phyloP scores from a whole-genome alignment of 2,888 invertebrate genomes.

The Caenorhabditis afra region DNA sequence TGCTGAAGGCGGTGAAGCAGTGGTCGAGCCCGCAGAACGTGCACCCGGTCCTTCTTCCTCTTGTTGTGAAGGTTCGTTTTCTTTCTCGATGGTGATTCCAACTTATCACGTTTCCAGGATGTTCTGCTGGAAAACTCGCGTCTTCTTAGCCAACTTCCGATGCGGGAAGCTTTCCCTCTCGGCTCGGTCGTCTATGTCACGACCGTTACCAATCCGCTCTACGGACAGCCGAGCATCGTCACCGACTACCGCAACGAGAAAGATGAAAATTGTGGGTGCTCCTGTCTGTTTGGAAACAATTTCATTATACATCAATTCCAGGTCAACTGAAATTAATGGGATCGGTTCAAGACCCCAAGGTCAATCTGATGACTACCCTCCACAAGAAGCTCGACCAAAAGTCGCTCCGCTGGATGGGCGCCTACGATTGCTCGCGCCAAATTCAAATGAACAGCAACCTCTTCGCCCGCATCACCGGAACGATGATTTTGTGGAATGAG shows the following conservation, averaged over 20 bases:
- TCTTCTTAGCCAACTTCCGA: slow-evolving; percentile 50
- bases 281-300: no score
- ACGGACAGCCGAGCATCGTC: slow-evolving; percentile 63
- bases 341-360: slow-evolving; percentile 16
- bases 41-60: slow-evolving; percentile 50
- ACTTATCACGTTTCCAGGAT: slow-evolving; percentile 48
- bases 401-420: slow-evolving; percentile 59
- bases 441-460: slow-evolving; percentile 84
- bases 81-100: not conserved
- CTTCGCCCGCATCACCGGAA: slow-evolving; percentile 91
- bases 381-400: slow-evolving; percentile 50
- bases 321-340: slow-evolving; percentile 59
- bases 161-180: slow-evolving; percentile 56
- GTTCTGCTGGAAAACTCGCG: slow-evolving; percentile 57
- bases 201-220: slow-evolving; percentile 46
- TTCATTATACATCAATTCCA: no score
- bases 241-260: slow-evolving; percentile 34
- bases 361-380: slow-evolving; percentile 28
- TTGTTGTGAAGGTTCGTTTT: slow-evolving; percentile 57
- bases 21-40: slow-evolving; percentile 34
- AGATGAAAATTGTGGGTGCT: slow-evolving; percentile 39
- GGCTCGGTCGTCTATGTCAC: slow-evolving; percentile 59
- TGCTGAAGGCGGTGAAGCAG: slow-evolving; percentile 49
- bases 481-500: slow-evolving; percentile 85
- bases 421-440: slow-evolving; percentile 82